Conservation (phyloP, 2,888 invertebrate species). For the Chelonus formosanus region DNA sequence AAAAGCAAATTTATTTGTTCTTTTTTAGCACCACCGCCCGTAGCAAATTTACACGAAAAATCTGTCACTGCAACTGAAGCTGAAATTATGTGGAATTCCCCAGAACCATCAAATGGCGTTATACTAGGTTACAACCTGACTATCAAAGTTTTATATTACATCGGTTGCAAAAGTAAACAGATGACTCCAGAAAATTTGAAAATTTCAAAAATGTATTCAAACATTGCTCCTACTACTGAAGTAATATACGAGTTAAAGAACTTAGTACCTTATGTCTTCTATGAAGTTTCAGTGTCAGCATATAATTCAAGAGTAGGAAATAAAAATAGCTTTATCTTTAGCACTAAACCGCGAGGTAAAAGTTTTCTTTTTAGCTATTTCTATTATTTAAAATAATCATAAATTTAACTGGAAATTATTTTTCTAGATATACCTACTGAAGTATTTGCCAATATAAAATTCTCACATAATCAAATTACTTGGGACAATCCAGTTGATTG, state of each 20-base stretch:
- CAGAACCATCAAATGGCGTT: neutral
- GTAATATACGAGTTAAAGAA: neutral
- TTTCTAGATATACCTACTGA: neutral
- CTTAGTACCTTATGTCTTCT: neutral
- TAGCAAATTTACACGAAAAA: neutral
- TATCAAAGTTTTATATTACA: neutral
- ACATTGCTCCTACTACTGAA: neutral
- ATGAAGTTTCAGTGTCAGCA: neutral
- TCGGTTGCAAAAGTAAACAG: neutral
- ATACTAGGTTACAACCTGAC: neutral
- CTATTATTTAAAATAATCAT: no score
- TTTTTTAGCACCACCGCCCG: neutral
- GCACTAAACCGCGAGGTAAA: neutral
- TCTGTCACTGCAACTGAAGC: neutral
- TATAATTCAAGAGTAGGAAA: neutral
- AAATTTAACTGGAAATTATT: neutral
- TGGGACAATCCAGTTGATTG: constrained; percentile 1
- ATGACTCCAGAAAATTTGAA: neutral
- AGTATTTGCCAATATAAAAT: neutral
- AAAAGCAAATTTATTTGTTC: neutral
- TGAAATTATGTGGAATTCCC: neutral
- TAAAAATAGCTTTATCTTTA: neutral
- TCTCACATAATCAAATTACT: neutral
- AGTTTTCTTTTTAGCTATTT: neutral
- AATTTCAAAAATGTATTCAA: neutral